Evolutionary conservation across 2,113 vertebrate genomes (phyloP), one percentile per base, ranked within the genome.

Genomic region (Tenebrosternarchus preto): DNA sequence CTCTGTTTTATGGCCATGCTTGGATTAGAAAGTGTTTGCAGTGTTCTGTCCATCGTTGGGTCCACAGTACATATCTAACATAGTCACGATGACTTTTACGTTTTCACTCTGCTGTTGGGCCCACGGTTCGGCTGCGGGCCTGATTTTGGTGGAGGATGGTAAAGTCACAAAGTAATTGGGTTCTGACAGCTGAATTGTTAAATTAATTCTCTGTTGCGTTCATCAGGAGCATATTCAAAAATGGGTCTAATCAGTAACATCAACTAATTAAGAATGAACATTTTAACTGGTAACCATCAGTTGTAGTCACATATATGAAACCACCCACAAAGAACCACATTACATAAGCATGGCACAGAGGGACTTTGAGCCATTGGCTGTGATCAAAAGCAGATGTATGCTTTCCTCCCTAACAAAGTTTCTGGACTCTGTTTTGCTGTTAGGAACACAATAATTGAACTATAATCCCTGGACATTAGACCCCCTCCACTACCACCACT

Each of bases 1-100:
- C 76, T 69, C 27, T 25, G 25, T 78, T 84, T 84, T 81, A 84
- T 75, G 76, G 67, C 79, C 67, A 68, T 50, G 83, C 83, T 75
- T 57, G 70, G 78, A 84, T 84, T 81, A 84, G 76, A 25, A 75
- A 64, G 33, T n/a, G 63, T 69, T 70, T 70, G 75, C 81, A 39
- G 61, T 67, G n/a, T 24, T 29, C 55, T 24, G 24, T 63, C 79
- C 74, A 74, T 81, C 24, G 24, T 68, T 77, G 16, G 33, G 60
- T 63, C 76, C 63, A 27, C 33, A 20, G 24, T 31, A n/a, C 24
- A 2, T 64, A 50, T 53, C 20, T 57, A 15, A 22, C 20, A 55
- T 80, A 64, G 39, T 80, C 56, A 31, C 55, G 53, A 29, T 2
- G n/a, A 53, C 15, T 60, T 60, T 64, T 64, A 46, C 15, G 61